phyloP scores from a whole-genome alignment of 2,888 invertebrate species.

The Sycophila texana region DNA sequence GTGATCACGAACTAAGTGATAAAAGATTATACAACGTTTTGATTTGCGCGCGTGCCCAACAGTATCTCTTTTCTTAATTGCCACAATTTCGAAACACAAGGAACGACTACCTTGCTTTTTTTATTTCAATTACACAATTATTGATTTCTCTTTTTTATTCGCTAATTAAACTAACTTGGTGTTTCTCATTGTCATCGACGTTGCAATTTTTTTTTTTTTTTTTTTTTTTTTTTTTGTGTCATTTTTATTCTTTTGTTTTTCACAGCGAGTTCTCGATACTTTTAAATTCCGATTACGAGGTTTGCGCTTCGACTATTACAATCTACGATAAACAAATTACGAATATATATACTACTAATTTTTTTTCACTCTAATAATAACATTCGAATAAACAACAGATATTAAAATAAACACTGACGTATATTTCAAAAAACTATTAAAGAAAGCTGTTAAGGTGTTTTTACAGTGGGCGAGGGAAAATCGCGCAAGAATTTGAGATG shows the following conservation, averaged over 20 bases:
- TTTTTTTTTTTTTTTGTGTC: not conserved
- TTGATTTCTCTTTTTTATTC: not conserved
- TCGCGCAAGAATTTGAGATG: not conserved
- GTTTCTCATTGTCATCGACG: conserved; percentile 35
- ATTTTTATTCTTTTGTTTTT: not conserved
- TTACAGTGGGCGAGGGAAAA: too few species aligned
- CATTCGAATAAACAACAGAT: not conserved
- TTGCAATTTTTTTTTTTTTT: not conserved
- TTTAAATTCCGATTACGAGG: not conserved
- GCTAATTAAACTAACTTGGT: conserved; percentile 39
- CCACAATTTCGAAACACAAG: too few species aligned
- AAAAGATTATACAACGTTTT: too few species aligned
- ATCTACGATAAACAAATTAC: conserved; percentile 11
- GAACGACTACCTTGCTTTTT: not conserved
- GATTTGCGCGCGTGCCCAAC: too few species aligned
- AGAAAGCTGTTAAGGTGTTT: not conserved
- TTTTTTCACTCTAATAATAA: not conserved
- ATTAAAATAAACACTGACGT: not conserved
- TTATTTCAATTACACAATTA: conserved; percentile 4
- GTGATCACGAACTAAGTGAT: too few species aligned
- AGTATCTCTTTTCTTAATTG: too few species aligned
- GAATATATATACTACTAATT: conserved; percentile 12
- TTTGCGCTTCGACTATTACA: not conserved
- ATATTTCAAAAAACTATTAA: not conserved
- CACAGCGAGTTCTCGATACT: conserved; percentile 18